Evolutionary conservation across 2,797 vertebrate species (phyloP).

Genomic region (Smutsia temminckii): DNA sequence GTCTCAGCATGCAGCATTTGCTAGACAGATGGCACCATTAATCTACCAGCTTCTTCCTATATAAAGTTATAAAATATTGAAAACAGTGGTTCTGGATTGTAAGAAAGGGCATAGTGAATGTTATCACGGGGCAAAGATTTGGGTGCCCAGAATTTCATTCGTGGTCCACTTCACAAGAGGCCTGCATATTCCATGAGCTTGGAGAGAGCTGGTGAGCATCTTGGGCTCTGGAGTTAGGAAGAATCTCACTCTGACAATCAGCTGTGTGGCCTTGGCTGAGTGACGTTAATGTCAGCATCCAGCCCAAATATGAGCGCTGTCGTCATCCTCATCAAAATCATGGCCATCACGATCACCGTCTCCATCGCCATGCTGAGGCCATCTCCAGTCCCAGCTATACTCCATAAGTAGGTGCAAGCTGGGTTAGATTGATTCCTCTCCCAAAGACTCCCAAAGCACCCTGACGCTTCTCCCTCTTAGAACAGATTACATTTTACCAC

Average conservation of each 20-base stretch:
- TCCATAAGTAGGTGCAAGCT: background rate
- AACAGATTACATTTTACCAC: background rate
- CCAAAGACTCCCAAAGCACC: background rate
- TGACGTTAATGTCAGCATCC: background rate
- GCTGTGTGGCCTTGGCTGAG: background rate
- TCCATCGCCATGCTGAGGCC: too few species aligned
- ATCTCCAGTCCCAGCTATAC: background rate
- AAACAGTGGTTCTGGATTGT: background rate
- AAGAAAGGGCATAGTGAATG: background rate
- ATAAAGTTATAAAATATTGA: background rate
- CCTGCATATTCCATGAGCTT: background rate
- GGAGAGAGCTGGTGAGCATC: background rate
- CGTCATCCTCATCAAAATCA: background rate
- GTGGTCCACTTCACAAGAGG: background rate
- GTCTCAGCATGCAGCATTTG: background rate
- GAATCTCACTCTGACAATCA: background rate
- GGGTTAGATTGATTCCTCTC: background rate
- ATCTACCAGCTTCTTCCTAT: background rate
- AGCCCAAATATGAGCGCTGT: background rate
- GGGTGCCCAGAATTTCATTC: background rate
- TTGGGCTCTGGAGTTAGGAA: background rate
- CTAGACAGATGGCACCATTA: accelerated
- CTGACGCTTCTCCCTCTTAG: background rate
- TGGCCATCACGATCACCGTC: background rate
- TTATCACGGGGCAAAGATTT: background rate